A percentile compares a stretch with the other conserved stretches of the same genome.
phyloP scores from a whole-genome alignment of 2,888 invertebrate genomes.

The Euzophera pinguis region DNA sequence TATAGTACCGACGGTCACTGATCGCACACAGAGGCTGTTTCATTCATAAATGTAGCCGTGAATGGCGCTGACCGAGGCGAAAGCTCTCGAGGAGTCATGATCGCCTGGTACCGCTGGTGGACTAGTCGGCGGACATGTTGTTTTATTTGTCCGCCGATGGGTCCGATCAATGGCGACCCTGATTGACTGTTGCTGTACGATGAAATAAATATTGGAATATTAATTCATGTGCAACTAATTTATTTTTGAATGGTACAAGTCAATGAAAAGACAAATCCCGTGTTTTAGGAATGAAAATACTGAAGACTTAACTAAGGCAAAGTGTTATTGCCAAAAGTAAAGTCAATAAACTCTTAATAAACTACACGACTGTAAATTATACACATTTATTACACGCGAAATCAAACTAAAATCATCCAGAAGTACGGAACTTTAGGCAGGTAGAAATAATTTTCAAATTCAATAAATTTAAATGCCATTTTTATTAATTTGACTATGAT shows the following conservation, averaged over 20 bases:
- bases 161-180: slow-evolving; percentile 24
- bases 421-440: slow-evolving; percentile 27
- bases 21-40: slow-evolving; percentile 46
- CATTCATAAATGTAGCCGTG: slow-evolving; percentile 53
- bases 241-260: too few species aligned
- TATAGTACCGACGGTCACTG: slow-evolving; percentile 29
- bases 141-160: slow-evolving; percentile 41
- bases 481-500: slow-evolving; percentile 50
- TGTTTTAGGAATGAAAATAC: too few species aligned
- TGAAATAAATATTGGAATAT: background rate
- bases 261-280: too few species aligned
- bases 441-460: slow-evolving; percentile 26
- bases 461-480: slow-evolving; percentile 22
- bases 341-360: too few species aligned
- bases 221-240: too few species aligned
- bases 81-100: slow-evolving; percentile 56
- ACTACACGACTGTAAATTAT: too few species aligned
- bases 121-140: slow-evolving; percentile 70
- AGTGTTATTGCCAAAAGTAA: too few species aligned
- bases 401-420: slow-evolving; percentile 1
- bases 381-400: too few species aligned
- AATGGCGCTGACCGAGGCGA: slow-evolving; percentile 48
- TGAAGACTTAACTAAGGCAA: too few species aligned
- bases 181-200: slow-evolving; percentile 5
- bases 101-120: slow-evolving; percentile 60